phyloP scores from a whole-genome alignment of 30 jellyfish, hydroid and myxozoan species.

The Phacellophora camtschatica region DNA sequence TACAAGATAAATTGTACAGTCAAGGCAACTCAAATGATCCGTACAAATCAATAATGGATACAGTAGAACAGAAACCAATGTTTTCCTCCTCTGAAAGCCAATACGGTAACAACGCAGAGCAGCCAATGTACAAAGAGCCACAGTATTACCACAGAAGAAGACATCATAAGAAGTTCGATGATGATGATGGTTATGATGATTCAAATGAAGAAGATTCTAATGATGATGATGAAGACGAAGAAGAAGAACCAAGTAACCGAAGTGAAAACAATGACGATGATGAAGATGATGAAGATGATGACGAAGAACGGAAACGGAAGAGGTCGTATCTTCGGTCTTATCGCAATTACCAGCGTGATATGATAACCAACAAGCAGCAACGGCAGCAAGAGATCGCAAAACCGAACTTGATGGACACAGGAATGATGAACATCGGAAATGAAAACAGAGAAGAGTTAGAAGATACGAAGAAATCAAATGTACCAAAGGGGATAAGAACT shows the following conservation, averaged over 20 bases:
- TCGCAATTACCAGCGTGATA: constrained; percentile 46
- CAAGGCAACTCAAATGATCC: constrained; percentile 49
- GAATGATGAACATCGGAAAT: constrained; percentile 24
- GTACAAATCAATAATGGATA: constrained; percentile 50
- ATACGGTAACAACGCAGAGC: constrained; percentile 40
- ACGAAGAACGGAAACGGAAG: constrained; percentile 38
- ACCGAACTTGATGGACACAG: constrained; percentile 27
- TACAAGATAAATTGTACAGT: constrained; percentile 77
- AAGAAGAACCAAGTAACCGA: constrained; percentile 13
- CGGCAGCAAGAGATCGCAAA: not conserved
- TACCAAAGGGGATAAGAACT: constrained; percentile 27
- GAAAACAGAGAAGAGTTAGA: constrained; percentile 66
- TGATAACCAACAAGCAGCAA: not conserved
- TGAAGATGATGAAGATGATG: constrained; percentile 51
- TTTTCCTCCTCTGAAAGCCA: constrained; percentile 39
- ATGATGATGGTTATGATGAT: constrained; percentile 51
- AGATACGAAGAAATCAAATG: constrained; percentile 59
- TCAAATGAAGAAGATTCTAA: constrained; percentile 54
- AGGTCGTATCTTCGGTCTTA: constrained; percentile 20
- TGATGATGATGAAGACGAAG: constrained; percentile 58
- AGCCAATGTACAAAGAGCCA: constrained; percentile 52
- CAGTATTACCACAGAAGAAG: constrained; percentile 47
- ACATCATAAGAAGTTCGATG: constrained; percentile 47
- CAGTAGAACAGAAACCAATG: constrained; percentile 55
- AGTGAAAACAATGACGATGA: constrained; percentile 18